Base-by-base conservation (phyloP, 1,140 invertebrate genomes). In the Cydia fagiglandana region DNA sequence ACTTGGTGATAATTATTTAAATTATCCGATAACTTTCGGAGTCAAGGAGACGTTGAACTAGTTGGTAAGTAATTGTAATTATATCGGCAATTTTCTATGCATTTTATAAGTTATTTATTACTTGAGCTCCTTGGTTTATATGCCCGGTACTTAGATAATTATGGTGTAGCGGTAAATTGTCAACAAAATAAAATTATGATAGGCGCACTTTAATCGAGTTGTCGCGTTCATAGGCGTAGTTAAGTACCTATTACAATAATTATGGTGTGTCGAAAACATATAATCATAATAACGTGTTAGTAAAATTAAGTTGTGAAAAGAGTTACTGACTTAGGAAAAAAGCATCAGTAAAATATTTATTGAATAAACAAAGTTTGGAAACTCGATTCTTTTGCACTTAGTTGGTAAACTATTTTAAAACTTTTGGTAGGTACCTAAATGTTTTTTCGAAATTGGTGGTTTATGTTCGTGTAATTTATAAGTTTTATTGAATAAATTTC, bases 1-100 rank as follows among this genome's bases (percentile, higher is more conserved):
- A 12, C 15, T 66, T 66, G 24, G 24, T 20, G 66, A 70, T 70
- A 70, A 17, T 17, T 70, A 70, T 70, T 70, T 20, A 70, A 70
- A 70, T 70, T 45, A 41, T 17, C 66, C 34, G 66, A 70, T 70
- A 70, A 38, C 2, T 70, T 38, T 68, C 30, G 64, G 64, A 70
- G 66, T n/a, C 28, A 38, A 38, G 30, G 66, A 34, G 38, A 70
- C 66, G 15, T 68, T 38, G 34, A 45, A 70, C 66, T 70, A 70
- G 34, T 70, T 70, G 30, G 66, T 70, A 20, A 70, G 66, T 70
- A 70, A 15, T 70, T 70, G 38, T 70, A 70, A 15, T 70, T 70
- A 68, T 70, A 41, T 70, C 4, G 30, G 66, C 66, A 70, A 70
- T 70, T 70, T 70, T 70, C 38, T 70, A 34, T 30, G 28, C 64